Evolutionary conservation across 2,888 invertebrate genomes (phyloP), one percentile per base, ranked within the genome.

Genomic region (Cryptus viduatorius): DNA sequence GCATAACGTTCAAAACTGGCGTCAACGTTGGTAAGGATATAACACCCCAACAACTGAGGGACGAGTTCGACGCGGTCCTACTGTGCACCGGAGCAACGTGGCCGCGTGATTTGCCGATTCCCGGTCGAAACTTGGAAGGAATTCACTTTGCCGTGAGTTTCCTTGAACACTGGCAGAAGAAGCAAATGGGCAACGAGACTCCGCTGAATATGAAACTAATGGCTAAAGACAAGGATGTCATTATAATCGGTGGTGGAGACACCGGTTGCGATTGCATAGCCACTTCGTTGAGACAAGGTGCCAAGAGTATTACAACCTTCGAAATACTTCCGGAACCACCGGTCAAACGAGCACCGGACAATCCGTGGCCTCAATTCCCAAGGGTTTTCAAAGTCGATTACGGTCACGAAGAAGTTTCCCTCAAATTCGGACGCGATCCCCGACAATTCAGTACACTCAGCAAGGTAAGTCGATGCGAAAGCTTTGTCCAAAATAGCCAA

Each of bases 301-400:
- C 99, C 53, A 96, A 96, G 91, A 96, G 96, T 3, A 98, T 99
- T 90, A 98, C 98, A 0, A 97, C 98, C 0, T 99, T 99, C 94
- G 99, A 99, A 95, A 99, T 99, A 91, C 95, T 99, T 72, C 99
- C 99, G 0, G 96, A 98, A 90, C 99, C 99, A 16, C 97, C 98
- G 76, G 95, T 95, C 2, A 95, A 95, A 37, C 95, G 99, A 48
- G 96, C 97, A 14, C 95, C 95, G 16, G 98, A 98, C 93, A 99
- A 99, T 94, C 99, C 99, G 0, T 99, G 99, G 99, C 99, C 99
- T 2, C 98, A 99, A 92, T 99, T 98, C 97, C 99, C 99, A 0
- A 95, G 98, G 91, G 97, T 99, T 31, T 99, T 99, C 95, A 97
- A 97, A 89, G 97, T 99, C 31, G 99, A 99, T 94, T 99, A 99